These are phyloP conservation scores for Arctocebus calabarensis DNA, from an alignment of 2,797 vertebrate species.

Conservation along the genomic window DNA sequence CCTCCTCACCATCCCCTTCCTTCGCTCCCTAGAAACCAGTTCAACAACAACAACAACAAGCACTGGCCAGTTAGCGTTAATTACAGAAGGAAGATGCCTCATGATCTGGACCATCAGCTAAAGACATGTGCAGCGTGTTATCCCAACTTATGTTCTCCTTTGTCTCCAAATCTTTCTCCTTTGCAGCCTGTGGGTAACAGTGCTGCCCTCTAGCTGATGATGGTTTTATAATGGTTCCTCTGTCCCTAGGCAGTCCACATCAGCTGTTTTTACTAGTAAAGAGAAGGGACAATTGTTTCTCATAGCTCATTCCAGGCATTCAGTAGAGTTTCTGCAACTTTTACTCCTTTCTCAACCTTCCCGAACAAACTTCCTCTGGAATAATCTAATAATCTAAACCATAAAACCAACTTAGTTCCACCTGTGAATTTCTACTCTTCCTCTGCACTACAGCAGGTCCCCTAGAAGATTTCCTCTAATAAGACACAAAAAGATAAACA, in stretches of 20 bases:
- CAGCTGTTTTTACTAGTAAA: neutral
- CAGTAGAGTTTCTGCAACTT: neutral
- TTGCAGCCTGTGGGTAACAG: neutral
- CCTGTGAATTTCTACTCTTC: neutral
- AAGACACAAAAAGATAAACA: neutral
- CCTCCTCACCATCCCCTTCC: neutral
- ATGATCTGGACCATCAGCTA: conserved; percentile 21
- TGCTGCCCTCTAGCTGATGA: neutral
- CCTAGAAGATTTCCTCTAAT: neutral
- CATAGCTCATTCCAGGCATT: neutral
- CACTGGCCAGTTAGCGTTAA: conserved; percentile 66
- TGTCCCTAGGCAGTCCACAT: neutral
- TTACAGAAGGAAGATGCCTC: conserved; percentile 59
- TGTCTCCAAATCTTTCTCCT: neutral
- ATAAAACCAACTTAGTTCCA: conserved; percentile 27
- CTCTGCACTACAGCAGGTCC: neutral
- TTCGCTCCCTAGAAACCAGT: conserved; percentile 33
- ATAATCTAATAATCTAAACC: neutral
- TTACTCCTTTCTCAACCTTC: neutral
- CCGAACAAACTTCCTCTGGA: neutral
- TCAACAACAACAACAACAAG: neutral
- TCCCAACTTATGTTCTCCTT: neutral
- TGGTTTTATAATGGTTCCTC: neutral
- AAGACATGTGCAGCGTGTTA: neutral
- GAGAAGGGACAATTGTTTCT: neutral